Evolutionary conservation across 2,888 invertebrate species (phyloP).

Genomic region (Cabera pusaria): DNA sequence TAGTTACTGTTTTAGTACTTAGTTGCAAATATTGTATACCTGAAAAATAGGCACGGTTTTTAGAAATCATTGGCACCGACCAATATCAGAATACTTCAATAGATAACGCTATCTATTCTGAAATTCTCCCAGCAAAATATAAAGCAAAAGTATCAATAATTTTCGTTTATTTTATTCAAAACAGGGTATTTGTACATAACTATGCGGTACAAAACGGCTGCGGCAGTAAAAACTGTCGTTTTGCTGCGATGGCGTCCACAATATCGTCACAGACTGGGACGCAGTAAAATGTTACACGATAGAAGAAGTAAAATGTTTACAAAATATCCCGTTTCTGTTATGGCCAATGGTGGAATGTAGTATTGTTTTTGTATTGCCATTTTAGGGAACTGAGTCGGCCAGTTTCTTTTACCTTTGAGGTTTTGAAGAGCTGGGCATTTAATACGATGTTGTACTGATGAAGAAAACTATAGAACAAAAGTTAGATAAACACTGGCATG

Average conservation of each 20-base stretch:
- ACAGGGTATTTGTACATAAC: constrained; percentile 24
- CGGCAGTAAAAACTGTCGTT: constrained; percentile 76
- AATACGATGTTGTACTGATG: too few species aligned
- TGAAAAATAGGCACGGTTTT: too few species aligned
- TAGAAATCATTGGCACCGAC: too few species aligned
- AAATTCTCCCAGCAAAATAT: constrained; percentile 10
- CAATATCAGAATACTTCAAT: too few species aligned
- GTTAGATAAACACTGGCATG: too few species aligned
- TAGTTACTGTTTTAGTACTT: too few species aligned
- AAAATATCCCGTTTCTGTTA: constrained; percentile 74
- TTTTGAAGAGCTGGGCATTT: too few species aligned
- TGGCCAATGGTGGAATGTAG: constrained; percentile 56
- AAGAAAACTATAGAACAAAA: too few species aligned
- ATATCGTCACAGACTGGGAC: constrained; percentile 76
- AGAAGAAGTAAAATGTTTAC: constrained; percentile 73
- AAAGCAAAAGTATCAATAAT: constrained; percentile 20
- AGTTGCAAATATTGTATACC: too few species aligned
- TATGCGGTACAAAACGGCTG: constrained; percentile 47
- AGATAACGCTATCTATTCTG: constrained; percentile 13
- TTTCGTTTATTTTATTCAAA: constrained; percentile 24
- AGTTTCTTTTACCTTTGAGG: constrained; percentile 33
- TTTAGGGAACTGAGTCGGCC: constrained; percentile 54
- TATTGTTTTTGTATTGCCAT: constrained; percentile 71
- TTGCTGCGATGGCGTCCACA: constrained; percentile 72
- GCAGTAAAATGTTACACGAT: constrained; percentile 69